These are phyloP conservation scores for Corythaixoides concolor DNA, from an alignment of 2,113 vertebrate genomes.

Conservation along the genomic window DNA sequence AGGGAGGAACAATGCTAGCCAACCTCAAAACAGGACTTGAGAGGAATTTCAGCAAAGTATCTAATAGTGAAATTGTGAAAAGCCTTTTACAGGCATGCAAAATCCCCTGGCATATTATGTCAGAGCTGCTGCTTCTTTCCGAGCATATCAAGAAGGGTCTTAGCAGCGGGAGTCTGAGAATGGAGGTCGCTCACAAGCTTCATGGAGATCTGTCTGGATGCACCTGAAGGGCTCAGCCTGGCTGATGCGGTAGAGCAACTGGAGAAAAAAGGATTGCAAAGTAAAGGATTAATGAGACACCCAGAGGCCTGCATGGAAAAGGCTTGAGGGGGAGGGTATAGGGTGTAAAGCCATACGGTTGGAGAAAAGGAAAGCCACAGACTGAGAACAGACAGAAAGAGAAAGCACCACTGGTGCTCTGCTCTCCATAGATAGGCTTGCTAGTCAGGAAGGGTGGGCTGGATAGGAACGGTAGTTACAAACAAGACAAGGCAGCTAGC, in stretches of 20 bases:
- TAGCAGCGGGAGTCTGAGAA: neutral
- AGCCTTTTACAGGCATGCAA: neutral
- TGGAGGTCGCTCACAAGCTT: neutral
- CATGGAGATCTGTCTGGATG: neutral
- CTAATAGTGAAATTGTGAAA: neutral
- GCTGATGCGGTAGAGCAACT: neutral
- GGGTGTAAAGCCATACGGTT: neutral
- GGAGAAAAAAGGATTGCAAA: neutral
- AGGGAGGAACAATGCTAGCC: neutral
- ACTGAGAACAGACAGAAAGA: neutral
- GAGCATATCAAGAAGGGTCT: neutral
- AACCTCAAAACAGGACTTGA: neutral
- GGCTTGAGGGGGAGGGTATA: rapidly evolving
- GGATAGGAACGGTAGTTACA: neutral
- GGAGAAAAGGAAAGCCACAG: neutral
- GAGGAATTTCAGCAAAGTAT: neutral
- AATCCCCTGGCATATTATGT: neutral
- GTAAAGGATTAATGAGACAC: neutral
- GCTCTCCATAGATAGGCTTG: neutral
- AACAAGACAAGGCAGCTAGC: neutral
- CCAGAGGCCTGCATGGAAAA: neutral
- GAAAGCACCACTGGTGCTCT: neutral
- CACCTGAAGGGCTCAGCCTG: neutral
- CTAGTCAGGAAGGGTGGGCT: neutral
- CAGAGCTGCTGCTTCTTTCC: neutral